A percentile compares a stretch with the other conserved stretches of the same genome.
phyloP scores from a whole-genome alignment of 1,140 invertebrate species.

The Micrasema longulum region DNA sequence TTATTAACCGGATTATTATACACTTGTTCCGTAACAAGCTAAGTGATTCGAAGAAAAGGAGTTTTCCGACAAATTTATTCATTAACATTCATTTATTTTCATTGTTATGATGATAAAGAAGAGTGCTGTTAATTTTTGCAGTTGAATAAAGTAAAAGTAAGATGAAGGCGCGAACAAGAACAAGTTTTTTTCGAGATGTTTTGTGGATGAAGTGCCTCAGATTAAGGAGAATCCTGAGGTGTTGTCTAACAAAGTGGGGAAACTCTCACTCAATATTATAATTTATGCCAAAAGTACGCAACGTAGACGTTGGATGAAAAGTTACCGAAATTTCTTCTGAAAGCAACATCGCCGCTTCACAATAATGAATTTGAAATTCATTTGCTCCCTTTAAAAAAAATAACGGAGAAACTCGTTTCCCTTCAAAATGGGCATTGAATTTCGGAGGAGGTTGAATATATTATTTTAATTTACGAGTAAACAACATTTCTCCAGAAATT shows the following conservation, averaged over 20 bases:
- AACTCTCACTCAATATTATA: slow-evolving; percentile 35
- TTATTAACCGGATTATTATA: too few relatives aligned
- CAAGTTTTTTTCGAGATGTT: slow-evolving; percentile 8
- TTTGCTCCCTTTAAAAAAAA: slow-evolving; percentile 21
- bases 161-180: background rate
- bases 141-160: background rate
- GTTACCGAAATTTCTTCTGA: slow-evolving; percentile 11
- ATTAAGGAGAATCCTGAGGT: slow-evolving; percentile 24
- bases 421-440: background rate
- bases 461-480: background rate
- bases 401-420: slow-evolving; percentile 5
- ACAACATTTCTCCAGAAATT: background rate
- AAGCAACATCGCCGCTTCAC: slow-evolving; percentile 20
- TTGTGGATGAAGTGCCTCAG: slow-evolving; percentile 17
- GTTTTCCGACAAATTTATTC: slow-evolving; percentile 11
- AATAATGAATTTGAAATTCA: slow-evolving; percentile 36
- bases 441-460: background rate
- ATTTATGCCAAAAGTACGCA: slow-evolving; percentile 18
- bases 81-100: slow-evolving; percentile 12
- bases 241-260: slow-evolving; percentile 23
- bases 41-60: too few relatives aligned
- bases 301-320: background rate
- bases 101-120: slow-evolving; percentile 14
- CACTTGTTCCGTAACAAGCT: too few relatives aligned
- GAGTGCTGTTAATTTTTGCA: slow-evolving; percentile 17